Percentiles rank a stretch among this genome's conserved stretches.
Conservation (phyloP, 2,888 invertebrate genomes). For the Sarcophaga rosellei region DNA sequence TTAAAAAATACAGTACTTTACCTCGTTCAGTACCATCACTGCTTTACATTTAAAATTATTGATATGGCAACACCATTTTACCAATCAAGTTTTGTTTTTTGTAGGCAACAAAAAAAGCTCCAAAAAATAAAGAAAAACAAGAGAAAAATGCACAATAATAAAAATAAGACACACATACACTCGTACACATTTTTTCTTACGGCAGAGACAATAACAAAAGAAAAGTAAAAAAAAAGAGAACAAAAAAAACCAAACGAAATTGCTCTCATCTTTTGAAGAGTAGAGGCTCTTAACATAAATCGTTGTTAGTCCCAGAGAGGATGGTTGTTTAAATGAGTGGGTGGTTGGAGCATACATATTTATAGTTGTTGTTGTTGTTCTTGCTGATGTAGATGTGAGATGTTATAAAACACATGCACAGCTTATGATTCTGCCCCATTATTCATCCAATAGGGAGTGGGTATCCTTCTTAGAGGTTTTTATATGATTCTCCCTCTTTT, state of each 20-base stretch:
- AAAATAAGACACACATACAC: no score
- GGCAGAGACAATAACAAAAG: background rate
- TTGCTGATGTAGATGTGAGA: no score
- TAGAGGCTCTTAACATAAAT: conserved; percentile 53
- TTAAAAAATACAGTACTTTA: no score
- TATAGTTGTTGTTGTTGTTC: background rate
- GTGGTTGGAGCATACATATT: conserved; percentile 24
- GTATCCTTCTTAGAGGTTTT: conserved; percentile 50
- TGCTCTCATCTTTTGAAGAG: conserved; percentile 42
- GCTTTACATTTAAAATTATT: no score
- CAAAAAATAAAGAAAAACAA: no score
- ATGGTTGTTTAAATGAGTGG: conserved; percentile 4
- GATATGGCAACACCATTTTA: no score
- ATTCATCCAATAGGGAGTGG: conserved; percentile 64
- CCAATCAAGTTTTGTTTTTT: no score
- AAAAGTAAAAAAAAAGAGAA: background rate
- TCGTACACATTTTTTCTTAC: no score
- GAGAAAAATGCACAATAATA: no score
- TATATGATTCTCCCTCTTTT: conserved; percentile 12
- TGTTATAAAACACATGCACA: background rate
- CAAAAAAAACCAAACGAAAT: background rate
- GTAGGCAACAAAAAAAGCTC: no score
- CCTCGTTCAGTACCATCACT: no score
- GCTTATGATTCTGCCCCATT: conserved; percentile 53
- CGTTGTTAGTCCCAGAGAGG: conserved; percentile 16